phyloP scores from a whole-genome alignment of 1,140 invertebrate genomes.

The Archivesica marissinica region DNA sequence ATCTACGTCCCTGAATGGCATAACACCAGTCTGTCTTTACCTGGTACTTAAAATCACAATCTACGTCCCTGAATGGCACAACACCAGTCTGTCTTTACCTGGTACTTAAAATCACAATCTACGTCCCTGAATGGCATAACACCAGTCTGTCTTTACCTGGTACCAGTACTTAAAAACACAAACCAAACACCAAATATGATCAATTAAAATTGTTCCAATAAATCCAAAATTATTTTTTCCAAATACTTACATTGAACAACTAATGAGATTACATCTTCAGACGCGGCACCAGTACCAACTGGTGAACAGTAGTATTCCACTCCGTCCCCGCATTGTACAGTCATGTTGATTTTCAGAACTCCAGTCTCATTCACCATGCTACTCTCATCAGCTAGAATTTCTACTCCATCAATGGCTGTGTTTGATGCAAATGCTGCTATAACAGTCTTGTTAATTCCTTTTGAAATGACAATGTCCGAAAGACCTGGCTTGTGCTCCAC shows the following conservation, averaged over 20 bases:
- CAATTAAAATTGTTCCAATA: too few species aligned
- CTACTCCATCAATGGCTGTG: not conserved
- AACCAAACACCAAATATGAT: too few species aligned
- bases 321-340: slow-evolving; percentile 4
- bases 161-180: too few species aligned
- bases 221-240: too few species aligned
- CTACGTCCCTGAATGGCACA: too few species aligned
- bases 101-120: too few species aligned
- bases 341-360: not conserved
- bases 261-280: not conserved
- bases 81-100: too few species aligned
- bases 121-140: too few species aligned
- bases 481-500: not conserved
- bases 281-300: not conserved
- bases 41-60: too few species aligned
- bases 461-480: not conserved
- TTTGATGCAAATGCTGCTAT: not conserved
- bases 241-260: not conserved
- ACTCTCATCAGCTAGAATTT: not conserved
- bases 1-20: too few species aligned
- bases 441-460: not conserved
- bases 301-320: not conserved
- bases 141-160: too few species aligned
- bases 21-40: too few species aligned
- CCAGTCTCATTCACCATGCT: not conserved